phyloP scores from a whole-genome alignment of 2,113 vertebrate genomes.

The Leptobrachium leishanense region DNA sequence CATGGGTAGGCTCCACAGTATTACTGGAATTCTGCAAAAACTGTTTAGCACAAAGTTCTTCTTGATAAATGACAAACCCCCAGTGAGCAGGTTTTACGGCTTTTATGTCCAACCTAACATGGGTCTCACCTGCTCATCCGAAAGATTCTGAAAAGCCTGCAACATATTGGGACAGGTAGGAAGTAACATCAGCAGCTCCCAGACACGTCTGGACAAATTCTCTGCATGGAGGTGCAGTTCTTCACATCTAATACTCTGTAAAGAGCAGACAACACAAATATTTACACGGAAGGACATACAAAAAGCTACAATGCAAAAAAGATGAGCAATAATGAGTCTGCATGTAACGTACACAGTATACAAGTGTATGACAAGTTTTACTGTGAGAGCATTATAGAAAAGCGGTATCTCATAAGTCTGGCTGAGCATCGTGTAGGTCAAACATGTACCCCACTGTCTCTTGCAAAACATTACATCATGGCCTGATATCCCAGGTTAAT shows the following conservation, averaged over 20 bases:
- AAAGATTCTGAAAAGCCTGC: conserved; percentile 96
- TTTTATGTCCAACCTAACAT: background rate
- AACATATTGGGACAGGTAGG: conserved; percentile 98
- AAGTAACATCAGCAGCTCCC: conserved; percentile 96
- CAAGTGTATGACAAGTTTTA: no score
- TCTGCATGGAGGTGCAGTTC: conserved; percentile 97
- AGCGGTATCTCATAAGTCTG: no score
- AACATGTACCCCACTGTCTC: no score
- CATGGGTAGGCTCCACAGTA: no score
- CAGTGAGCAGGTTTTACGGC: no score
- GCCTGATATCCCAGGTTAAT: no score
- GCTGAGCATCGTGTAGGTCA: no score
- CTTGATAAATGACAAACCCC: no score
- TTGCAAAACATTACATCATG: no score
- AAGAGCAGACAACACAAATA: conserved; percentile 50
- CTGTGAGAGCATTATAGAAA: no score
- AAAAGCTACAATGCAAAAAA: background rate
- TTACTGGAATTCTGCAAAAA: background rate
- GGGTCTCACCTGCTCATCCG: conserved; percentile 84
- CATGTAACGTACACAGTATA: no score
- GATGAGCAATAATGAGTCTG: no score
- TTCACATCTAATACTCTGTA: conserved; percentile 86
- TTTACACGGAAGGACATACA: conserved; percentile 3
- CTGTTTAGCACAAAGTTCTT: background rate
- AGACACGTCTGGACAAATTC: conserved; percentile 93